These are phyloP conservation scores for Lithophane socia DNA, from an alignment of 2,888 invertebrate genomes.

Conservation along the genomic window DNA sequence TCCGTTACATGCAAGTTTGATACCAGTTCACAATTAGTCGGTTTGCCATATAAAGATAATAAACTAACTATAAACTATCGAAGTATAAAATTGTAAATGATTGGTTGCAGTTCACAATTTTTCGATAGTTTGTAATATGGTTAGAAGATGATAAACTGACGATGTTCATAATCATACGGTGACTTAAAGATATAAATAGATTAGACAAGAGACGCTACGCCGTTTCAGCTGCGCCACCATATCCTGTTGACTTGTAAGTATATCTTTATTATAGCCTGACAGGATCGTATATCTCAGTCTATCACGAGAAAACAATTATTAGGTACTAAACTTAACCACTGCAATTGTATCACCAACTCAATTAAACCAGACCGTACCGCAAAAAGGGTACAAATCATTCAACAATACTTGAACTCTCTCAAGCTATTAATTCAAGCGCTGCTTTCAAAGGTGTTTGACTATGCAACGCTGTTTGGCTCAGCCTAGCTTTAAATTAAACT, in stretches of 20 bases:
- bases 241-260: not conserved
- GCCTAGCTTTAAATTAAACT: constrained; percentile 61
- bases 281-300: not conserved
- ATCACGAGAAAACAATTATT: not conserved
- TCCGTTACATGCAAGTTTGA: too few relatives aligned
- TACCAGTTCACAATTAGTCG: not conserved
- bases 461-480: constrained; percentile 52
- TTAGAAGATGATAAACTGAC: not conserved
- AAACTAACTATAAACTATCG: not conserved
- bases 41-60: not conserved
- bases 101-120: not conserved
- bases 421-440: constrained; percentile 42
- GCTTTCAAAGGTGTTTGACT: constrained; percentile 53
- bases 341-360: not conserved
- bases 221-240: not conserved
- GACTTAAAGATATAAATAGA: not conserved
- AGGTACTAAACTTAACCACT: not conserved
- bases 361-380: not conserved
- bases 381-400: constrained; percentile 17
- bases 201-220: not conserved
- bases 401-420: constrained; percentile 35
- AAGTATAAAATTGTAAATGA: too few relatives aligned
- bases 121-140: not conserved
- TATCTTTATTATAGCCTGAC: not conserved
- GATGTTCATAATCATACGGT: not conserved